Base-by-base conservation (phyloP, 37 sponge, comb jelly and placozoan species). In the Beroe ovata region DNA sequence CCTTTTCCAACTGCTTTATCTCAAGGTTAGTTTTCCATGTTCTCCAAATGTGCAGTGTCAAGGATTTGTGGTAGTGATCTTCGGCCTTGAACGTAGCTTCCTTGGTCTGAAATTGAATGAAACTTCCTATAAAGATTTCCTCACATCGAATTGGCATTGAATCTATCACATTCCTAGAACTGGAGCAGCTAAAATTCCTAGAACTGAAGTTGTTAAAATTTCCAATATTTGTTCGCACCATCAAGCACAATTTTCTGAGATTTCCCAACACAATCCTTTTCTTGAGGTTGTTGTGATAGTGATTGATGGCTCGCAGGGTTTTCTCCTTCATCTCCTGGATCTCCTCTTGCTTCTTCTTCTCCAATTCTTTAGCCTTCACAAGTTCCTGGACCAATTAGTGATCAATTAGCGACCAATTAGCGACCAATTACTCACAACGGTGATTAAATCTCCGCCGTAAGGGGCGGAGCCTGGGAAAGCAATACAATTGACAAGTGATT, bases 1-100 rank as follows among this genome's bases (percentile, higher is more conserved):
- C 84, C 28, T 77, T 77, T 54, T 77, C 84, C 22, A 77, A 3
- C 47, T 28, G n/a, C 54, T 77, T 77, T n/a, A 77, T 77, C 22
- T 77, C 54, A 20, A 77, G 54, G 54, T 20, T 4, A 20, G 26
- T 30, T 77, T 42, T 39, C 84, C 84, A 77, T 11, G 33, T 6
- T 16, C n/a, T 42, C 54, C 42, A 39, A 20, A 32, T 25, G 0
- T 19, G 4, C 14, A 54, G 1, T 3, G 41, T 18, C 26, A 30
- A 40, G 1, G 23, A 1, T 38, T 30, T 77, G 11, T 77, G 36
- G 47, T 77, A 41, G 54, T 77, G 84, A 19, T 1, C 14, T 1
- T 11, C 28, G 6, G 84, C 84, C 41, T 23, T 40, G 0, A 18
- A 3, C 22, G 35, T 29, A 23, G 39, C 84, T 4, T 77, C 84